Evolutionary conservation across 2,797 vertebrate species (phyloP), one percentile per base, ranked within the genome.

Genomic region (Xyrichtys novacula): DNA sequence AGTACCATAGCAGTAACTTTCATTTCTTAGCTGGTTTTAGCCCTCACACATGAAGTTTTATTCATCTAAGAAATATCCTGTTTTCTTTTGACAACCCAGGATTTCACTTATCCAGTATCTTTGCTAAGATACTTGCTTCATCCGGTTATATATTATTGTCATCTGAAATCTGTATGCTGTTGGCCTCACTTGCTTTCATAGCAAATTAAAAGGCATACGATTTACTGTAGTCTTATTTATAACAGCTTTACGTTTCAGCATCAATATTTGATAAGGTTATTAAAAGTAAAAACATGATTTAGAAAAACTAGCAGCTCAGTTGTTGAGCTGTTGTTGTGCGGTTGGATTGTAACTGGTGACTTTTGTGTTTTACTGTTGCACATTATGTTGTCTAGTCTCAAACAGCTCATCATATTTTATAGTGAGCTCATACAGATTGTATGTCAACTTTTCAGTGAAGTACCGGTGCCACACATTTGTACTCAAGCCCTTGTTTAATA

Each of bases 401-500:
- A 34, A 11, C 16, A 50, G 31, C 28, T 8, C 4, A 28, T 48
- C 11, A 49, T 16, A 25, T 6, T 0, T 38, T 4, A 1, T 29
- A 19, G 60, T 56, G 3, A n/a, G 26, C 39, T 40, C 8, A 26
- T 23, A 17, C 39, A 4, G 6, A 49, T 20, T 58, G 22, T 26
- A 5, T 59, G 16, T 47, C 28, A 17, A 31, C 46, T 29, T 12
- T 14, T 20, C n/a, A n/a, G n/a, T n/a, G 15, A 29, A 55, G 8
- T 31, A 58, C 14, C 38, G 64, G 44, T 34, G 50, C 22, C 14
- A 43, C 34, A 34, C n/a, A 50, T 52, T 26, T 70, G n/a, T 46
- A 17, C 11, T 34, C 4, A 10, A 44, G n/a, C 10, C 26, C 55
- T 50, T 7, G 58, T 25, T n/a, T n/a, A n/a, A n/a, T n/a, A n/a